A percentile compares a stretch with the other conserved stretches of the same genome.
Evolutionary conservation across 2,888 invertebrate species (phyloP).

Genomic region (Apoda limacodes): DNA sequence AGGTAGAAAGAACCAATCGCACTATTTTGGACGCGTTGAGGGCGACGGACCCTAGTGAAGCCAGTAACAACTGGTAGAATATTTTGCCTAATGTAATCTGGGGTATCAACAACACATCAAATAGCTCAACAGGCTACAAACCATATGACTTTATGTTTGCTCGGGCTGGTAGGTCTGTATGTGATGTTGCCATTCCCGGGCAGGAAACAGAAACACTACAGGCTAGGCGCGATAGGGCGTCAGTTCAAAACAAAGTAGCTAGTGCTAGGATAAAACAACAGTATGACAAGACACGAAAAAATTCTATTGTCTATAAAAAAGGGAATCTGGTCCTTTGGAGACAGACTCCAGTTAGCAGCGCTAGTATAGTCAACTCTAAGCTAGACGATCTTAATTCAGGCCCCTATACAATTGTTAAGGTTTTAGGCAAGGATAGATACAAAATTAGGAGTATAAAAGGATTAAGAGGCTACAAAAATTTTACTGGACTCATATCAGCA

Average conservation of each 20-base stretch:
- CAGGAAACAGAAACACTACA: no score
- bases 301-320: conserved; percentile 14
- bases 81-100: conserved; percentile 18
- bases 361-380: conserved; percentile 17
- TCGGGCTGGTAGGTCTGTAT: conserved; percentile 11
- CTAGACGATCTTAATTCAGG: conserved; percentile 22
- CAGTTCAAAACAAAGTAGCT: background rate
- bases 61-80: conserved; percentile 21
- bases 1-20: conserved; percentile 22
- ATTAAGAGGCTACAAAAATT: conserved; percentile 19
- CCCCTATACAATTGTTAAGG: conserved; percentile 20
- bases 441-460: conserved; percentile 23
- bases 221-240: conserved; percentile 6
- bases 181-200: conserved; percentile 4
- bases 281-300: conserved; percentile 17
- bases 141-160: conserved; percentile 22
- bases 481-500: conserved; percentile 16
- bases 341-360: conserved; percentile 15
- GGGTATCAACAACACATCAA: conserved; percentile 23
- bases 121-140: conserved; percentile 15
- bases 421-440: conserved; percentile 23
- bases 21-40: conserved; percentile 19
- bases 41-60: conserved; percentile 17
- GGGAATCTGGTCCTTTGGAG: conserved; percentile 20
- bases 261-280: conserved; percentile 14